Percentiles rank a stretch among this genome's conserved stretches.
phyloP scores from a whole-genome alignment of 1,140 invertebrate genomes.

The Sycobia sp. region DNA sequence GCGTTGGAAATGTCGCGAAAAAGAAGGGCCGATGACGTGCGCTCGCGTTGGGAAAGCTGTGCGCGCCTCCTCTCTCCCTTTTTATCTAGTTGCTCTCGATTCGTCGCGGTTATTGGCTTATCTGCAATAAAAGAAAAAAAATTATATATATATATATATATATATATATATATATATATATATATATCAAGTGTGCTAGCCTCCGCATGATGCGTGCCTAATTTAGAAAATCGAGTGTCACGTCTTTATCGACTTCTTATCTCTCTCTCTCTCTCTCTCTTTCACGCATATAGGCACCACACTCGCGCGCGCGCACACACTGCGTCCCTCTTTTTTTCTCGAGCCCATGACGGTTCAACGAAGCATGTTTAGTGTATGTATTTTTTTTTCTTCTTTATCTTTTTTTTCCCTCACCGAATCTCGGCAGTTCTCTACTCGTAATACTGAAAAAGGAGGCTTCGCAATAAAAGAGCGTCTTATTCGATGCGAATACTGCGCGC shows the following conservation, averaged over 20 bases:
- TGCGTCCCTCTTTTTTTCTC: background rate
- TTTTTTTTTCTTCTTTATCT: slow-evolving; percentile 6
- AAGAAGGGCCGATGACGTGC: too few relatives aligned
- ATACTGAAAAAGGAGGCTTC: slow-evolving; percentile 21
- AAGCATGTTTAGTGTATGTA: background rate
- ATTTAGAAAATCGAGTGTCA: slow-evolving; percentile 46
- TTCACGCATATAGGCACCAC: too few relatives aligned
- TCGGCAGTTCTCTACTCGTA: slow-evolving; percentile 22
- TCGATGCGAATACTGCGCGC: too few relatives aligned
- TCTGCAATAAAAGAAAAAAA: slow-evolving; percentile 35
- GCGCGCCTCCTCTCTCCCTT: background rate
- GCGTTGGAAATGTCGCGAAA: too few relatives aligned
- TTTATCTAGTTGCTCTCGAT: slow-evolving; percentile 6
- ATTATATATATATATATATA: too few relatives aligned
- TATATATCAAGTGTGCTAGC: too few relatives aligned
- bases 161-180: too few relatives aligned
- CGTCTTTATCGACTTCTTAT: slow-evolving; percentile 36
- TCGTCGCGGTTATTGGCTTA: slow-evolving; percentile 36
- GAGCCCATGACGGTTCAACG: background rate
- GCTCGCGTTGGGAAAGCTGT: background rate
- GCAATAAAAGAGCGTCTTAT: slow-evolving; percentile 29
- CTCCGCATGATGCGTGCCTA: slow-evolving; percentile 46
- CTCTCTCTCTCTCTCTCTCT: background rate
- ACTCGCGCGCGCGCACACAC: background rate
- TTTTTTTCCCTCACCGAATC: slow-evolving; percentile 7